Base-by-base conservation (phyloP, 2,888 invertebrate genomes). In the Fragum whitleyi region DNA sequence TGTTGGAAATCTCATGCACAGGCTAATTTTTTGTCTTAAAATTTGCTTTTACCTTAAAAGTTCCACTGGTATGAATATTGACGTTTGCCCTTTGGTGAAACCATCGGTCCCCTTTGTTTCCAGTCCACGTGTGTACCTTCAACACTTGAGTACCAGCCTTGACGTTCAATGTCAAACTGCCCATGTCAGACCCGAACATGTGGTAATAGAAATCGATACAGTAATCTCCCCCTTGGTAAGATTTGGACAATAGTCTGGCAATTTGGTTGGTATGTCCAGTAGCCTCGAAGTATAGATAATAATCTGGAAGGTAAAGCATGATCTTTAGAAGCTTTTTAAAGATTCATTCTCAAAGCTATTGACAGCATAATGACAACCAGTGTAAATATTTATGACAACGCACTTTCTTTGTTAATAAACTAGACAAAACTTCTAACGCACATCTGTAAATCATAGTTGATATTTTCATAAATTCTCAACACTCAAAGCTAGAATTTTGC, bases 231-330 rank as follows among this genome's bases (percentile, higher is more conserved):
- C 86, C 80, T 6, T 76, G 74, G 77, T 86, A 88, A 1, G 29
- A n/a, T 42, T 86, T 80, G 5, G 88, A 90, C 5, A 82, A 73
- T 1, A 90, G 55, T 16, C 81, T 83, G 16, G 87, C 88, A 14
- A 67, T 62, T 57, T 89, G 81, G 53, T 78, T 65, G 65, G 55
- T 53, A 53, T 89, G 87, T 9, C 87, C 83, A 9, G 88, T 84
- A 2, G 91, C 87, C 77, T 90, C 90, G 65, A 92, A 55, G 75
- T 88, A 90, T 59, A 91, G 67, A 75, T 90, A 91, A 76, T 91
- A 82, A 36, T 86, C 92, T 91, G 79, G n/a, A 84, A 71, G n/a
- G 0, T 19, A 51, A 14, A 36, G 9, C 32, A 36, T 36, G 9
- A 36, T 6, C 32, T 3, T n/a, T n/a, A 61, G 28, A 6, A 14